Percentiles rank a stretch among this genome's conserved stretches.
phyloP scores from a whole-genome alignment of 2,113 vertebrate genomes.

The Takifugu bimaculatus region DNA sequence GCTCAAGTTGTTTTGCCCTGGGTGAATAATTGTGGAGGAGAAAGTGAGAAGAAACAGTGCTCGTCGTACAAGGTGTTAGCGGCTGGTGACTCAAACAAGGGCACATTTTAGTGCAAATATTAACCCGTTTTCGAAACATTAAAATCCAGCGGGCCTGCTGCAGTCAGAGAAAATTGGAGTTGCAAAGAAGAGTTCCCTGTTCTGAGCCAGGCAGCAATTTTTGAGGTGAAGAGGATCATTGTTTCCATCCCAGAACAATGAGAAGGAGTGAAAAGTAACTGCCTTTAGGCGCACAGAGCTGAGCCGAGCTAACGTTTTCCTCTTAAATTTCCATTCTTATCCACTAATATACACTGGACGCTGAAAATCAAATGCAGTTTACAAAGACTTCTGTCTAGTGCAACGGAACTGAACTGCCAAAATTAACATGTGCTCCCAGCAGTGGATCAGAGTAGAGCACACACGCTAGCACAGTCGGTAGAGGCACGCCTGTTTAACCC shows the following conservation, averaged over 20 bases:
- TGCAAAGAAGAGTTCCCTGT: too few species aligned
- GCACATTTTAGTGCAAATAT: too few species aligned
- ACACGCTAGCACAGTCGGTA: constrained; percentile 49
- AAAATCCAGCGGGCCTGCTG: too few species aligned
- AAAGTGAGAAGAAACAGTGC: neutral
- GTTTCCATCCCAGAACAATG: too few species aligned
- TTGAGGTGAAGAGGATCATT: too few species aligned
- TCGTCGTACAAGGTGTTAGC: neutral
- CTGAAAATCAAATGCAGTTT: constrained; percentile 27
- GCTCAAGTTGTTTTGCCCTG: constrained; percentile 22
- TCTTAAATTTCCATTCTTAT: constrained; percentile 21
- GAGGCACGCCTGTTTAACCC: constrained; percentile 44
- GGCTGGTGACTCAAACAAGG: too few species aligned
- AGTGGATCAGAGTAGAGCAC: constrained; percentile 30
- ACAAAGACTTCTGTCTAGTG: constrained; percentile 17
- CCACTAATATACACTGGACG: constrained; percentile 12
- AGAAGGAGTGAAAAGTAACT: too few species aligned
- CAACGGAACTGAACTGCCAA: constrained; percentile 33
- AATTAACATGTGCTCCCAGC: constrained; percentile 21
- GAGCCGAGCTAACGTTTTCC: neutral
- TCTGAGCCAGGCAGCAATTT: too few species aligned
- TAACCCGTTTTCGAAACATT: too few species aligned
- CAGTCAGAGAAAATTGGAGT: too few species aligned
- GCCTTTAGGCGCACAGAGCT: too few species aligned
- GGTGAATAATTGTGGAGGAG: constrained; percentile 14